Base-by-base conservation (phyloP, 2,113 vertebrate species). In the Oplegnathus fasciatus region DNA sequence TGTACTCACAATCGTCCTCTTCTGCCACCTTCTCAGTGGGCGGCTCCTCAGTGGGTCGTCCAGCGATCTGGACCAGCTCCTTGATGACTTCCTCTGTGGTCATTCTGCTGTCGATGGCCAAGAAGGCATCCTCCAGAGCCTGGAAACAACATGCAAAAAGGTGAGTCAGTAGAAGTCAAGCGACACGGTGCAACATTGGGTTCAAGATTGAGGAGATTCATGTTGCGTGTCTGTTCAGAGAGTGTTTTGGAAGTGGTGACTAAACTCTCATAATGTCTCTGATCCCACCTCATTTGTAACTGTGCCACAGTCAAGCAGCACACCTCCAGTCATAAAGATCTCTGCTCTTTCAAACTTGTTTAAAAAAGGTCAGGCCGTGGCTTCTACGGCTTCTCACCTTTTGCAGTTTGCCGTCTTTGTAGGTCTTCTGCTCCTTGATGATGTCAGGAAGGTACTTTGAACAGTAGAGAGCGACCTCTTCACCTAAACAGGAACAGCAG, bases 391-490 rank as follows among this genome's bases (percentile, higher is more conserved):
- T 17, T 46, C 74, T 90, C 70, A 99, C 98, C 97, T 99, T 99
- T 82, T 99, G 98, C 88, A 99, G 88, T 89, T 99, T 99, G 73
- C 98, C 98, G 75, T 99, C 98, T 94, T 98, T 98, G 86, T 99
- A 99, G 1, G 97, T 96, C 85, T 97, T 98, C 95, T 99, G 98
- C 71, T 98, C 97, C 93, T 98, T 99, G 92, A 99, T 99, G 82
- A 99, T 96, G 61, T 97, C 97, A 65, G 98, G 98, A 72, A 99
- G 97, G 75, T 99, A 99, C 95, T 99, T 99, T 90, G 98, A 98
- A 96, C 98, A 99, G 87, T 99, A 99, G 30, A 99, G 93, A 20
- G 98, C 98, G 86, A 99, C 98, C 86, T 99, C 98, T 90, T 99
- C 98, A 86, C 98, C 98, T 99, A 76, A 93, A 95, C 42, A 72